Conservation (phyloP, 2,888 invertebrate species). For the Oligia strigilis region DNA sequence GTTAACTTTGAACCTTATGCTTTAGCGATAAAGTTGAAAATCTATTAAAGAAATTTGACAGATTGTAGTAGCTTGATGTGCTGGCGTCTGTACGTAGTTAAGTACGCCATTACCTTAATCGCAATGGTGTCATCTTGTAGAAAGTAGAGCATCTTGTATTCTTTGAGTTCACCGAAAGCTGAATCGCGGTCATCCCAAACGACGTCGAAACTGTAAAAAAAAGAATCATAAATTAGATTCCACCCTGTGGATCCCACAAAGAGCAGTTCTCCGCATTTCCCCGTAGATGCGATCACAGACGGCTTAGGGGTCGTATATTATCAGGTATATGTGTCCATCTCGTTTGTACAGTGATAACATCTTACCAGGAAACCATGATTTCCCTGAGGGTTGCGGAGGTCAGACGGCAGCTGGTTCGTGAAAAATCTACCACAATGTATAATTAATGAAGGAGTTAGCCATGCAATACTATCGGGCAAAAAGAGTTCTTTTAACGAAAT, state of each 20-base stretch:
- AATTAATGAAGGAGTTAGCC: conserved; percentile 36
- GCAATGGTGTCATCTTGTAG: conserved; percentile 95
- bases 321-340: conserved; percentile 43
- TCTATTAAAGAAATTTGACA: too few species aligned
- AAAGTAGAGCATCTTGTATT: conserved; percentile 94
- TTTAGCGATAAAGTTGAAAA: too few species aligned
- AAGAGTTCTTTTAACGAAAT: conserved; percentile 26
- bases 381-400: conserved; percentile 53
- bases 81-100: neutral
- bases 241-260: conserved; percentile 2
- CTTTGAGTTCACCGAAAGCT: conserved; percentile 89
- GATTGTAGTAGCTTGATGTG: too few species aligned
- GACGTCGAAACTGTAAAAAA: conserved; percentile 91
- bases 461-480: conserved; percentile 21
- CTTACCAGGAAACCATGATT: conserved; percentile 54
- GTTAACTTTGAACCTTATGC: too few species aligned
- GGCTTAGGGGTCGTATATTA: conserved; percentile 44
- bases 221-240: conserved; percentile 21
- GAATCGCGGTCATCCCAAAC: conserved; percentile 92
- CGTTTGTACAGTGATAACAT: conserved; percentile 53
- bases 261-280: conserved; percentile 11
- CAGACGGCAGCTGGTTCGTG: conserved; percentile 33
- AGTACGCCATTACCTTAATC: conserved; percentile 87
- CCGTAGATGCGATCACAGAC: conserved; percentile 28
- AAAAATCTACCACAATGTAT: conserved; percentile 50